Evolutionary conservation across 2,797 vertebrate genomes (phyloP), one percentile per base, ranked within the genome.

Genomic region (Sebastes dallii): DNA sequence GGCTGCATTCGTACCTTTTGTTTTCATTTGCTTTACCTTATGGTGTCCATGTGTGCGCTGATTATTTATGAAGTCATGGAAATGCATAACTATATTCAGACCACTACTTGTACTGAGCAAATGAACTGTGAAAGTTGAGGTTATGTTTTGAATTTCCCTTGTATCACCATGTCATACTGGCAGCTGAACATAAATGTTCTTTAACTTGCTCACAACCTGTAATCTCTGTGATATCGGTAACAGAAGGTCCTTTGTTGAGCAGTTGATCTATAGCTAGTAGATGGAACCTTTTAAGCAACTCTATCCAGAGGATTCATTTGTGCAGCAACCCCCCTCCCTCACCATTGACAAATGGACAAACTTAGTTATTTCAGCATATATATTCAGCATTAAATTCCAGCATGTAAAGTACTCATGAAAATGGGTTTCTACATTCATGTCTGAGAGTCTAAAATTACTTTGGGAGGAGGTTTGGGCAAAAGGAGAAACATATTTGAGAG

Each of bases 51-150:
- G 25, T 86, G 84, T 80, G 70, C 18, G 2, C 36, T 62, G 60
- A 78, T 75, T 72, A 66, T 79, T 79, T 46, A 72, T 89, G 72
- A 83, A 66, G 78, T 77, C 66, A 85, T 62, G 72, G 62, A 85
- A 78, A 74, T 34, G 32, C 25, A 71, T n/a, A 67, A 54, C n/a
- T 65, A 32, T 75, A 66, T 60, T 55, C 59, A 73, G 55, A 66
- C 50, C 39, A 18, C 59, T 72, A 18, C 36, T 68, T 76, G 34
- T 59, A 3, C 64, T 54, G 9, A 77, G 74, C 18, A 59, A 83
- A 79, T 79, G 72, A 83, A 79, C 70, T 82, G 78, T 83, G 75
- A 87, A 56, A 69, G 54, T 5, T 81, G 77, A 66, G 55, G 64
- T 69, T 64, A 76, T 77, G 66, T 58, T 83, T 77, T 82, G 13